These are phyloP conservation scores for Semicossyphus pulcher DNA, from an alignment of 2,113 vertebrate genomes.

Conservation along the genomic window DNA sequence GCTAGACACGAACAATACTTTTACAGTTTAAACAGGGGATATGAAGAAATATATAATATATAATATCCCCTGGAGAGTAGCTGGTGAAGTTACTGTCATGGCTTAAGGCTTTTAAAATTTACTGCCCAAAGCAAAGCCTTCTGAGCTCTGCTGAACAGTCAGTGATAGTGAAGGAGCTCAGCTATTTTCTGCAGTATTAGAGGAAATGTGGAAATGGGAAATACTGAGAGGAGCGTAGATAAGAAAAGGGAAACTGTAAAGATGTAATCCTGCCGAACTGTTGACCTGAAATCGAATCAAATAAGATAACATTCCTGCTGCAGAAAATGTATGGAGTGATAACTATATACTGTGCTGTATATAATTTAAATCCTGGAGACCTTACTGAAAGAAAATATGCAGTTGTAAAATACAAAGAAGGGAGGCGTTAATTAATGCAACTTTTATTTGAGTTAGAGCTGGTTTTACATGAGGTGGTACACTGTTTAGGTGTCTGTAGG, in stretches of 20 bases:
- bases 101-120: constrained; percentile 29
- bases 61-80: constrained; percentile 3
- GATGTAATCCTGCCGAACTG: constrained; percentile 32
- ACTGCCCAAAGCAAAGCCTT: constrained; percentile 37
- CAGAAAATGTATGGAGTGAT: constrained; percentile 39
- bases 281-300: constrained; percentile 16
- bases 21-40: constrained; percentile 24
- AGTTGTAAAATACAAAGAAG: not conserved
- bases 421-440: constrained; percentile 21
- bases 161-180: constrained; percentile 26
- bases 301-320: constrained; percentile 29
- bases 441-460: constrained; percentile 28
- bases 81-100: constrained; percentile 21
- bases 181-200: constrained; percentile 45
- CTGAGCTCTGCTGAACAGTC: constrained; percentile 19
- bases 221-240: constrained; percentile 13
- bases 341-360: constrained; percentile 4
- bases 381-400: not conserved
- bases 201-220: constrained; percentile 32
- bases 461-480: constrained; percentile 6
- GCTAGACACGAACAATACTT: constrained; percentile 8
- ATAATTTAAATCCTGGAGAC: constrained; percentile 32
- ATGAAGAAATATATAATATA: constrained; percentile 7
- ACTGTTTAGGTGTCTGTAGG: constrained; percentile 13
- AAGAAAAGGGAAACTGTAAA: constrained; percentile 35